Evolutionary conservation across 92 coral and sea anemone species (phyloP), one percentile per base, ranked within the genome.

Genomic region (Epizoanthus stellaris): DNA sequence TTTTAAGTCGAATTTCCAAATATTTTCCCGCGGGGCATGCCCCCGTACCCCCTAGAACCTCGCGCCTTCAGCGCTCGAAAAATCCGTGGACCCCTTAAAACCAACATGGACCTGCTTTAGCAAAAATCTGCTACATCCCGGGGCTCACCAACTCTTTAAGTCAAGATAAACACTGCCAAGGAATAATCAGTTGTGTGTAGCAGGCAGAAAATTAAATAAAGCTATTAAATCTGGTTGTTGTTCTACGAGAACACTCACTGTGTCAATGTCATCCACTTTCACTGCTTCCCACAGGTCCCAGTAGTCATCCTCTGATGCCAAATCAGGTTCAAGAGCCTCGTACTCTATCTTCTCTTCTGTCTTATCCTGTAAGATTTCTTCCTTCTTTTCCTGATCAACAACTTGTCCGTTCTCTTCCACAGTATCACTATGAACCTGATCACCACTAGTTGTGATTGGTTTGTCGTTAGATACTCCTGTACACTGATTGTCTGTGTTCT

Each of bases 201-300:
- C 1, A 30, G 36, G 36, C 36, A 30, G 0, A 30, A 0, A 0
- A 30, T 30, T 30, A 30, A 30, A 30, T 30, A 30, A 30, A 30
- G 36, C 36, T 30, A 30, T 30, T 30, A 30, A 30, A 30, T 30
- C 36, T 30, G 56, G 56, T 9, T 52, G 3, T 52, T 52, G 12
- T 6, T 52, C 14, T 52, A 45, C 49, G 2, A 52, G 56, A 52
- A 9, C 59, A 90, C 86, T 85, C 82, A 94, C 98, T 54, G 84
- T 82, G 19, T 90, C 91, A 82, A 92, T 70, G 70, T 92, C 88
- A 57, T 94, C 98, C n/a, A 80, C 91, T 90, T 94, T 94, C 25
- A 94, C 94, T 58, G 95, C 95, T 85, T 92, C 98, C 98, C 98
- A 94, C 82, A 94, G 85, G 69, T 92, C 92, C 98, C 98, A 94